Base-by-base conservation (phyloP, 2,113 vertebrate species). In the Talpa occidentalis region DNA sequence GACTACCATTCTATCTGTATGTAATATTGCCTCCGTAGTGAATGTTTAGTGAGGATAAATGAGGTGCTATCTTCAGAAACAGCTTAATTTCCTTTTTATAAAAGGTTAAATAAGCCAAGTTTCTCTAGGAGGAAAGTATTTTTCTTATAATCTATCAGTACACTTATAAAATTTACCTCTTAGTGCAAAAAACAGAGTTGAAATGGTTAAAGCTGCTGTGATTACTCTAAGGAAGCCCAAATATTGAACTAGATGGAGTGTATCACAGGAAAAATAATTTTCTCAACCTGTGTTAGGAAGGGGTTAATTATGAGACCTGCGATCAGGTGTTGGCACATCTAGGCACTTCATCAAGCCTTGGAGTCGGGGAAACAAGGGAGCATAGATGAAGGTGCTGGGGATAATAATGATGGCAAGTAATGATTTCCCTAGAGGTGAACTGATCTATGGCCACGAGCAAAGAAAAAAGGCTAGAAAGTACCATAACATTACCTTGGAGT, bases 361-460 rank as follows among this genome's bases (percentile, higher is more conserved):
- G 98, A 98, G 98, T 98, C 98, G 98, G 98, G 44, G 98, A 99
- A 99, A 99, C 99, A 99, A 99, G 99, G 98, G 97, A 98, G 98
- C 98, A 98, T 96, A 99, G 98, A 99, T 99, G 99, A 99, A 99
- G 99, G 99, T 98, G 98, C 98, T 98, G 95, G 97, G 98, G 99
- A 99, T 99, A 99, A 99, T 99, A 99, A 99, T 99, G 98, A 99
- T 99, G 99, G 98, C 98, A 98, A 99, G 99, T 99, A 99, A 99
- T 99, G 99, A 99, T 99, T 99, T 99, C 99, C 99, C 99, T 98
- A 88, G 99, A 99, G 99, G 98, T 98, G 98, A 98, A 98, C 98
- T 99, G 99, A 99, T 99, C 98, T 99, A 99, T 99, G 98, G 99
- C 99, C 98, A 99, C 97, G 52, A 99, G 99, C 99, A 98, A 98